Conservation (phyloP, 2,888 invertebrate genomes). For the Epistrophe grossulariae region DNA sequence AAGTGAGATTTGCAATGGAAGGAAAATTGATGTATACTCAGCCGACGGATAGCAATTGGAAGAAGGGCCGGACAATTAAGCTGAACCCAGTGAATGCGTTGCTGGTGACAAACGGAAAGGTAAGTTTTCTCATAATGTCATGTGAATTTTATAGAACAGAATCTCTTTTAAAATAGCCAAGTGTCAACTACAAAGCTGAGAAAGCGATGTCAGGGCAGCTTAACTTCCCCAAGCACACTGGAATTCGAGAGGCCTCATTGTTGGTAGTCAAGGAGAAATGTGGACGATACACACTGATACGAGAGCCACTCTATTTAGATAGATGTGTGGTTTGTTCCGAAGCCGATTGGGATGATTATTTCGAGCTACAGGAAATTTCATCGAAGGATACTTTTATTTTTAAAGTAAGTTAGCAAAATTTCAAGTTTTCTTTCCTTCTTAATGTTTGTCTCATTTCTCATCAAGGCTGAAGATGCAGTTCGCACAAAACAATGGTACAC, state of each 20-base stretch:
- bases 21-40: conserved; percentile 94
- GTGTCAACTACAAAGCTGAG: conserved; percentile 88
- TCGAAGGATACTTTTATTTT: conserved; percentile 97
- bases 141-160: neutral
- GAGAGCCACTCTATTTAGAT: conserved; percentile 96
- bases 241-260: conserved; percentile 94
- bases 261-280: conserved; percentile 95
- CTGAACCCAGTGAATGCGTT: conserved; percentile 94
- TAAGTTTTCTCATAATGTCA: conserved; percentile 81
- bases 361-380: conserved; percentile 96
- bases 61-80: conserved; percentile 94
- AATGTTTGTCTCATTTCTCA: conserved; percentile 46
- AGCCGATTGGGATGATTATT: conserved; percentile 96
- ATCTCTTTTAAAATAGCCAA: conserved; percentile 86
- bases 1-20: conserved; percentile 95
- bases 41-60: conserved; percentile 96
- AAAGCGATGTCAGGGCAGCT: conserved; percentile 87
- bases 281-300: conserved; percentile 92
- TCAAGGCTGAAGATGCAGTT: conserved; percentile 93
- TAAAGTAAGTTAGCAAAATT: conserved; percentile 87
- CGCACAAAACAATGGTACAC: conserved; percentile 95
- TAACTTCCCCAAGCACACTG: conserved; percentile 89
- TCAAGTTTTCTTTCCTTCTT: neutral
- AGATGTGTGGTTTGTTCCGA: conserved; percentile 95
- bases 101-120: conserved; percentile 96